Evolutionary conservation across 64 coral and sea anemone species (phyloP), one percentile per base, ranked within the genome.

Genomic region (Pocillopora damicornis): DNA sequence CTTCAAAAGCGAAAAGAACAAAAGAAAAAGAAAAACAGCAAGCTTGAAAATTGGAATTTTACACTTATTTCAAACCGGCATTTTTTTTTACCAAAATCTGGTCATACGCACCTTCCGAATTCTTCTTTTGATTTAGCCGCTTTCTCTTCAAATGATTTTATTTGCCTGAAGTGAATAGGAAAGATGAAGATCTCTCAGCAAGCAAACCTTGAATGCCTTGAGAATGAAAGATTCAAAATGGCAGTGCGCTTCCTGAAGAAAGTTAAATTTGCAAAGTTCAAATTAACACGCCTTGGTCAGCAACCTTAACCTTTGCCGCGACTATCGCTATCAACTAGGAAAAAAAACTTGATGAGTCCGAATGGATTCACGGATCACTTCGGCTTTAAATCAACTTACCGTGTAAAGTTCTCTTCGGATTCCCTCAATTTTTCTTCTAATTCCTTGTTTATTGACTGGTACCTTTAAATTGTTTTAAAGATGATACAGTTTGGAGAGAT

Each of bases 51-150:
- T 35, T 16, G 35, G 56, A 80, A 60, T 6, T 35, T 35, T 18
- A 88, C 3, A 77, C 6, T 57, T 37, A 10, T 88, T 62, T 80
- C 78, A 80, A 63, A 4, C 65, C 34, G 23, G 56, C 60, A 63
- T 17, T 15, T 65, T 20, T 65, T 20, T 9, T 17, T 4, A 75
- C 13, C 8, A 62, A 64, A 5, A 22, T 20, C 10, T 42, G 25
- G 45, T 79, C 9, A 75, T 23, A 83, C 37, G 5, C 58, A 95
- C 93, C 93, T 95, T 78, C 93, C 93, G 63, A 95, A 95, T 23
- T 95, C 93, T 74, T 95, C 89, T 63, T 95, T 95, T 1, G 87
- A 88, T 95, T 95, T 95, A 1, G 78, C 22, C 37, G 86, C 76
- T 80, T 71, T 91, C 17, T 95, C 93, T 89, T 95, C 86, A 59